Evolutionary conservation across 2,797 vertebrate genomes (phyloP).

Genomic region (Prionace glauca): DNA sequence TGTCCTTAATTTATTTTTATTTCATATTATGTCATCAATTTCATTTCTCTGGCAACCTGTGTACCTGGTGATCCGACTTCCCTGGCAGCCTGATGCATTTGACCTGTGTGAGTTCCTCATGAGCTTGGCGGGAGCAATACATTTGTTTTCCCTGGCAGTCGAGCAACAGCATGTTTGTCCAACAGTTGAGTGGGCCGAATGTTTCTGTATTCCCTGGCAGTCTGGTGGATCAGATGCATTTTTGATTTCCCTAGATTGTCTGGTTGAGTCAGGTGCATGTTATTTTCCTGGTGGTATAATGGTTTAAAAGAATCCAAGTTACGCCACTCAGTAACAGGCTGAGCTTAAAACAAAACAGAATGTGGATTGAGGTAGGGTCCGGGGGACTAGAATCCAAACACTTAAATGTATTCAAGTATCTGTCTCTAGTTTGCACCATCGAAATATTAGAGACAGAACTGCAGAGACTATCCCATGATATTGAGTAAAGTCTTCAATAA

Average conservation of each 20-base stretch:
- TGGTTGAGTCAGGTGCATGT: conserved; percentile 28
- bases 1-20: conserved; percentile 8
- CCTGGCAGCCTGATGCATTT: conserved; percentile 6
- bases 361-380: not conserved
- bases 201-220: conserved; percentile 31
- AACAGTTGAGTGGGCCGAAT: not conserved
- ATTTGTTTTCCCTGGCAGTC: conserved; percentile 31
- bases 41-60: not conserved
- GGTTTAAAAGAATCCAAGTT: conserved; percentile 15
- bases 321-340: not conserved
- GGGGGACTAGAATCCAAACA: not conserved
- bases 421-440: not conserved
- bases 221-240: conserved; percentile 26
- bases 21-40: conserved; percentile 1
- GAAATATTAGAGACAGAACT: not conserved
- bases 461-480: not conserved
- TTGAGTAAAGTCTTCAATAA: not conserved
- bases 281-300: conserved; percentile 25
- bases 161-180: not conserved
- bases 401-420: not conserved
- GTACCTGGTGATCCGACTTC: not conserved
- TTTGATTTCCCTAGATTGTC: conserved; percentile 33
- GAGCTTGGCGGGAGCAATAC: conserved; percentile 22
- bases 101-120: conserved; percentile 2
- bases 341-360: conserved; percentile 28